A percentile compares a stretch with the other conserved stretches of the same genome.
These are phyloP conservation scores for Bergia puertoricense DNA, from an alignment of 92 coral and sea anemone genomes.

Conservation along the genomic window DNA sequence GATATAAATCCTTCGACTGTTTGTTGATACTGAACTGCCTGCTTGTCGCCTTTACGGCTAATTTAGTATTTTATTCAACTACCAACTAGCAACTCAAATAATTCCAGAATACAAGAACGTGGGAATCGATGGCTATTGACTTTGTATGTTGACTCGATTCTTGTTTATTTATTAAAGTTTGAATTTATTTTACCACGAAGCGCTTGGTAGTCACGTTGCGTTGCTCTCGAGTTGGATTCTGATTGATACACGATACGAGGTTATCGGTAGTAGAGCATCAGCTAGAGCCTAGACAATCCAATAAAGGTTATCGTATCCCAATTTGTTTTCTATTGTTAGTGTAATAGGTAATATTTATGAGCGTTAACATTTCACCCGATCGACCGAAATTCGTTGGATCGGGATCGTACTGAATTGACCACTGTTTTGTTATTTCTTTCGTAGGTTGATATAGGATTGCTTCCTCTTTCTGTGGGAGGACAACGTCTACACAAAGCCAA, in stretches of 20 bases:
- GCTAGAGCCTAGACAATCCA: background rate
- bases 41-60: background rate
- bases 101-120: slow-evolving; percentile 5
- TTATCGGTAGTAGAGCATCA: background rate
- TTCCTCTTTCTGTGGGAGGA: background rate
- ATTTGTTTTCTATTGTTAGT: slow-evolving; percentile 19
- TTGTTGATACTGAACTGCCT: too few relatives aligned
- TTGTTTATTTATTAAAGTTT: background rate
- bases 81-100: background rate
- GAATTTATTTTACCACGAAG: background rate
- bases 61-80: background rate
- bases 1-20: background rate
- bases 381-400: background rate
- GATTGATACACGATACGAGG: background rate
- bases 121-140: background rate
- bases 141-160: background rate
- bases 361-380: background rate
- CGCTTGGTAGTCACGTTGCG: background rate
- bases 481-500: background rate
- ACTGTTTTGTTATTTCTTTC: background rate
- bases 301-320: background rate
- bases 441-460: slow-evolving; percentile 31
- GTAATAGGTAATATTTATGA: background rate
- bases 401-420: too few relatives aligned
- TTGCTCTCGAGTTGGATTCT: background rate